Percentiles rank a stretch among this genome's conserved stretches.
These are phyloP conservation scores for Lysiphlebus fabarum DNA, from an alignment of 1,140 invertebrate genomes.

Conservation along the genomic window DNA sequence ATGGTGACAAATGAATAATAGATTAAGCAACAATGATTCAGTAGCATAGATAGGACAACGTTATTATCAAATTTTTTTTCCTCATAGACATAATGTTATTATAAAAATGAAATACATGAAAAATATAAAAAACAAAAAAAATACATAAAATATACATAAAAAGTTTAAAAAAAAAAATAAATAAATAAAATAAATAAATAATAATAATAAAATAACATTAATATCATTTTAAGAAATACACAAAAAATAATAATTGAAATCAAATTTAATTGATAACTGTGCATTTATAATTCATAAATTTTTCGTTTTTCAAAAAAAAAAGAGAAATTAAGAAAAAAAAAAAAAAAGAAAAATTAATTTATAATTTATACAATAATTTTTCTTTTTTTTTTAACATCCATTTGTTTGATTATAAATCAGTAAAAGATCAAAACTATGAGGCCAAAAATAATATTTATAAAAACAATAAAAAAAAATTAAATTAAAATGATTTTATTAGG, in stretches of 20 bases:
- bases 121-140: conserved; percentile 10
- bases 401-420: conserved; percentile 22
- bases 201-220: neutral
- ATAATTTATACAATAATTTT: conserved; percentile 14
- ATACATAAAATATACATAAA: conserved; percentile 19
- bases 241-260: no score
- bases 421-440: conserved; percentile 34
- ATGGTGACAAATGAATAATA: conserved; percentile 19
- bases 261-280: no score
- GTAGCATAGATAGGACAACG: conserved; percentile 51
- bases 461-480: no score
- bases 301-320: no score
- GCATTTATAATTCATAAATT: no score
- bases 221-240: no score
- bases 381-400: conserved; percentile 21
- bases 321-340: no score
- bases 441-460: conserved; percentile 42
- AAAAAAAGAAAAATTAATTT: no score
- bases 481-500: conserved; percentile 42
- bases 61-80: conserved; percentile 48
- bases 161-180: conserved; percentile 12
- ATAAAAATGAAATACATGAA: conserved; percentile 36
- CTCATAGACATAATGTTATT: conserved; percentile 38
- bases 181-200: conserved; percentile 12
- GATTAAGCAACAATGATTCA: neutral